These are phyloP conservation scores for Crioceris asparagi DNA, from an alignment of 2,888 invertebrate species.

Conservation along the genomic window DNA sequence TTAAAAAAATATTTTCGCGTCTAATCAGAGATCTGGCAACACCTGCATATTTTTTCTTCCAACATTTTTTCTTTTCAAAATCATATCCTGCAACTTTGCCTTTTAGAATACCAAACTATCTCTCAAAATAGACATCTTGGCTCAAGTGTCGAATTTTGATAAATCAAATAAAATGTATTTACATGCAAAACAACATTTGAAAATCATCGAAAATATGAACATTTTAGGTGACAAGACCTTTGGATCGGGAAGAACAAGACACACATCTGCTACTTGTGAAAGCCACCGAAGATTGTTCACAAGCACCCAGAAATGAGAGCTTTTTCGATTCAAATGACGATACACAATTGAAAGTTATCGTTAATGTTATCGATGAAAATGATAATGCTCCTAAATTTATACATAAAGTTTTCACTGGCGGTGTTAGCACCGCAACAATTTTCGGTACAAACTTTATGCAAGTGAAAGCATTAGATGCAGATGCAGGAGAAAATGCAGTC, in stretches of 20 bases:
- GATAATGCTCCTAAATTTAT: constrained; percentile 83
- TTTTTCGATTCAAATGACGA: constrained; percentile 50
- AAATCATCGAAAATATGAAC: no score
- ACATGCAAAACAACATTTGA: no score
- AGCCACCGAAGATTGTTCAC: constrained; percentile 74
- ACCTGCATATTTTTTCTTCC: no score
- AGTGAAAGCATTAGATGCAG: constrained; percentile 62
- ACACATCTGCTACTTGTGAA: constrained; percentile 62
- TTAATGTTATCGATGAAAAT: constrained; percentile 74
- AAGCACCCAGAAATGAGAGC: constrained; percentile 46
- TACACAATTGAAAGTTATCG: constrained; percentile 56
- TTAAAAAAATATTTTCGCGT: no score
- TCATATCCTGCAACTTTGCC: no score
- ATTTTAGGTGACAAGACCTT: constrained; percentile 48
- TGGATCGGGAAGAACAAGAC: constrained; percentile 65
- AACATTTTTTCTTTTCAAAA: no score
- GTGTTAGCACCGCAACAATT: constrained; percentile 86
- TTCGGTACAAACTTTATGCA: constrained; percentile 48
- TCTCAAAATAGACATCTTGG: no score
- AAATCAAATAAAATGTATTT: no score
- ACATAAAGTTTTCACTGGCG: constrained; percentile 79
- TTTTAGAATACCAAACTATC: no score
- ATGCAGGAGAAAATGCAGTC: constrained; percentile 62
- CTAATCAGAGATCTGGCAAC: no score
- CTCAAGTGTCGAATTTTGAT: no score